phyloP scores from a whole-genome alignment of 1,140 invertebrate genomes.

The Saccostrea echinata region DNA sequence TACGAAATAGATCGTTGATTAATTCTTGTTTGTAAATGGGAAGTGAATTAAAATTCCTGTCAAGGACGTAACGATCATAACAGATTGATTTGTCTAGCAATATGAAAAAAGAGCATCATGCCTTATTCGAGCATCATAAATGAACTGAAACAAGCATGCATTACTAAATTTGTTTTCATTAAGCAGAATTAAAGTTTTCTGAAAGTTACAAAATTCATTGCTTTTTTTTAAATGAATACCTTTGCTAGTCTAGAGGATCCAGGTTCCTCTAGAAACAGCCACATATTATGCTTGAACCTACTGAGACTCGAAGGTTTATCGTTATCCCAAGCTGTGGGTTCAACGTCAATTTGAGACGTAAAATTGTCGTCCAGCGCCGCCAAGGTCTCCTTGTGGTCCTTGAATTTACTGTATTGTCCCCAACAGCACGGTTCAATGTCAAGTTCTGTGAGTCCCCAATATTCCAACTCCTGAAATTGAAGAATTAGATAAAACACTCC shows the following conservation, averaged over 20 bases:
- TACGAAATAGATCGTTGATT: not conserved
- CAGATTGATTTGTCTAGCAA: too few relatives aligned
- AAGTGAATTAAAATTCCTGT: not conserved
- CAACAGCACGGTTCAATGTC: slow-evolving; percentile 79
- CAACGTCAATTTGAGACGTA: slow-evolving; percentile 66
- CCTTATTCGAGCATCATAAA: not conserved
- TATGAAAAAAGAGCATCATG: too few relatives aligned
- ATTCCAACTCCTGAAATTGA: slow-evolving; percentile 74
- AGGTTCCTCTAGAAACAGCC: slow-evolving; percentile 77
- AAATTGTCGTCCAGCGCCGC: slow-evolving; percentile 78
- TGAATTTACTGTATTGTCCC: slow-evolving; percentile 77
- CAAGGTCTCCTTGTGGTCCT: slow-evolving; percentile 76
- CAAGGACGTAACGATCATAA: too few relatives aligned
- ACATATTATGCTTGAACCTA: slow-evolving; percentile 72
- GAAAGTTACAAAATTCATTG: too few relatives aligned
- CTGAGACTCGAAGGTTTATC: slow-evolving; percentile 66
- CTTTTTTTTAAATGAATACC: too few relatives aligned
- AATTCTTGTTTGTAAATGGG: not conserved
- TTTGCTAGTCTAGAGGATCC: slow-evolving; percentile 74
- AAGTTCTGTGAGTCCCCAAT: slow-evolving; percentile 77
- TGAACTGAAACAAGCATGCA: too few relatives aligned
- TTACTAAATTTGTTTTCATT: too few relatives aligned
- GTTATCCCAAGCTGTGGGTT: slow-evolving; percentile 57
- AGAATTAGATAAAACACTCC: too few relatives aligned
- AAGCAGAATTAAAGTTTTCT: too few relatives aligned